Evolutionary conservation across 2,888 invertebrate species (phyloP).

Genomic region (Drosophila stalkeri): DNA sequence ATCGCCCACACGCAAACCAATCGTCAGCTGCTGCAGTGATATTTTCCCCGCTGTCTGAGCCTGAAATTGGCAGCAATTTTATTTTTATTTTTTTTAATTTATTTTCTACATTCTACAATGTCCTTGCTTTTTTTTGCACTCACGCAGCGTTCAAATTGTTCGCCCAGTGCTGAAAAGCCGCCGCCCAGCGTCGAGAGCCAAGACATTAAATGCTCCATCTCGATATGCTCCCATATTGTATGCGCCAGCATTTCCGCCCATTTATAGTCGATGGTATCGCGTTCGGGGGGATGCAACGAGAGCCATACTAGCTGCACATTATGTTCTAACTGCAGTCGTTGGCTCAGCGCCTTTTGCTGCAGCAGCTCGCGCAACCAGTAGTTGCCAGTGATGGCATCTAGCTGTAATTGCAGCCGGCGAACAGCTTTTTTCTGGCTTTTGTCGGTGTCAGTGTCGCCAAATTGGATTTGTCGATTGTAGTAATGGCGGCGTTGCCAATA

Average conservation of each 20-base stretch:
- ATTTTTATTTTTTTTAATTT: neutral
- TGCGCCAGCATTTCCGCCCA: slow-evolving; percentile 87
- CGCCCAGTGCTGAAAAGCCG: slow-evolving; percentile 97
- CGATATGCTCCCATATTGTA: slow-evolving; percentile 88
- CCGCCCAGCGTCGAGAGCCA: slow-evolving; percentile 99
- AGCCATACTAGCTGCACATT: slow-evolving; percentile 82
- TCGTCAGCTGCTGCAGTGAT: slow-evolving; percentile 92
- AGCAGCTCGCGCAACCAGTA: slow-evolving; percentile 77
- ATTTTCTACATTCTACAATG: too few relatives aligned
- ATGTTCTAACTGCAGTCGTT: slow-evolving; percentile 43
- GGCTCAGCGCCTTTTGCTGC: slow-evolving; percentile 63
- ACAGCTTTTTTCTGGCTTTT: slow-evolving; percentile 15
- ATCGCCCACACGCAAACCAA: slow-evolving; percentile 93
- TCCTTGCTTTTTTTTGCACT: slow-evolving; percentile 58
- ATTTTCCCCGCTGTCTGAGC: slow-evolving; percentile 95
- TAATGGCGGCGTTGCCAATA: slow-evolving; percentile 72
- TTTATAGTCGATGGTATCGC: slow-evolving; percentile 89
- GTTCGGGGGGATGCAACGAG: slow-evolving; percentile 87
- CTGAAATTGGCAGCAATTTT: slow-evolving; percentile 85
- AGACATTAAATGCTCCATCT: slow-evolving; percentile 94
- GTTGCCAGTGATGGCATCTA: slow-evolving; percentile 75
- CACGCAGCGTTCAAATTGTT: slow-evolving; percentile 92
- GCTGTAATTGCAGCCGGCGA: slow-evolving; percentile 53
- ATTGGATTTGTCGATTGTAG: slow-evolving; percentile 37
- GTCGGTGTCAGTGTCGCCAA: slow-evolving; percentile 11